A percentile compares a stretch with the other conserved stretches of the same genome.
Evolutionary conservation across 2,113 vertebrate species (phyloP).

Genomic region (Semicossyphus pulcher): DNA sequence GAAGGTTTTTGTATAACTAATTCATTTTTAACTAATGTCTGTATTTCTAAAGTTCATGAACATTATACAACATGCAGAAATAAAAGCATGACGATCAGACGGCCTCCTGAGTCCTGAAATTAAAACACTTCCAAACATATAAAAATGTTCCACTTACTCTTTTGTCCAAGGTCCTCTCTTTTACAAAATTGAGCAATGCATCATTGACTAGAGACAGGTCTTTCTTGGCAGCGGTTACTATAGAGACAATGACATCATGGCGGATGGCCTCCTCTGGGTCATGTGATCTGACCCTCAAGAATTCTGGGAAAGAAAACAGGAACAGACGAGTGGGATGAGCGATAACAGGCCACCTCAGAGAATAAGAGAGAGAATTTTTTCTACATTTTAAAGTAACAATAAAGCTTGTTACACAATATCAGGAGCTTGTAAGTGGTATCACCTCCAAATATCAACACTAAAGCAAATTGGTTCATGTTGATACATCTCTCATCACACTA

Average conservation of each 20-base stretch:
- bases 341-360: not conserved
- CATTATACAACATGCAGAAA: too few relatives aligned
- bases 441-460: too few relatives aligned
- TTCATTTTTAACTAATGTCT: too few relatives aligned
- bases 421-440: too few relatives aligned
- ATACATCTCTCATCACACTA: not conserved
- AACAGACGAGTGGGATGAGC: constrained; percentile 13
- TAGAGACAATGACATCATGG: constrained; percentile 99
- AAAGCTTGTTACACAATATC: too few relatives aligned
- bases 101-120: too few relatives aligned
- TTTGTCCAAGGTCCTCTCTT: constrained; percentile 97
- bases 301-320: constrained; percentile 84
- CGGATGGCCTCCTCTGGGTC: constrained; percentile 98
- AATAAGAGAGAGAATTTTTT: too few relatives aligned
- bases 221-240: constrained; percentile 99
- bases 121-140: not conserved
- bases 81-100: too few relatives aligned
- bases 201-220: constrained; percentile 97
- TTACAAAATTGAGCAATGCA: constrained; percentile 96
- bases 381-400: too few relatives aligned
- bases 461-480: not conserved
- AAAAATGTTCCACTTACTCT: constrained; percentile 81
- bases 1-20: too few relatives aligned
- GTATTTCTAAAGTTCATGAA: too few relatives aligned
- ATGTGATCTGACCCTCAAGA: constrained; percentile 96